Base-by-base conservation (phyloP, 2,113 vertebrate genomes). In the Choloepus hoffmanni region DNA sequence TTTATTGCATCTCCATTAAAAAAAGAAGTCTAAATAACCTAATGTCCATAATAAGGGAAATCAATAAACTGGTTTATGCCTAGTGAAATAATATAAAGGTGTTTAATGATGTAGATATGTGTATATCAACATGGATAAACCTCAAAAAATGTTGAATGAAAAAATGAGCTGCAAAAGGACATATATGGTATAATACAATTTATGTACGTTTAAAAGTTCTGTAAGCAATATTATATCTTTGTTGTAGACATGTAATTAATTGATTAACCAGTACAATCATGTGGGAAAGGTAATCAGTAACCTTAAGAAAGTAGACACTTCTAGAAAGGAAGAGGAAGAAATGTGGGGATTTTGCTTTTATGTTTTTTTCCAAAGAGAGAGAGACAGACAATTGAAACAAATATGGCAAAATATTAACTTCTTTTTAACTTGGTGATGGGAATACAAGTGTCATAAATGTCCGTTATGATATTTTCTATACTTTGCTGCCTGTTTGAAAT, bases 31-130 rank as follows among this genome's bases (percentile, higher is more conserved):
- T 67, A 84, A 28, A 28, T 90, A 40, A 67, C 28, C 12, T 62
- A 60, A 77, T 92, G 3, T 73, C 8, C 7, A 45, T 28, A 95
- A 65, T 58, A 94, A 93, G 10, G 45, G 53, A 95, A 77, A 60
- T 70, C 8, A 24, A 74, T 78, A 74, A 92, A 65, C 67, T 86
- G 72, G 18, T 58, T 95, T 84, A 93, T 93, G 89, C 14, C 33
- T 91, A 84, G 58, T 85, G n/a, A 90, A 55, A 89, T 92, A 92
- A 36, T 89, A 67, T 70, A 53, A 89, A 84, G 53, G 45, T 76
- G 15, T 89, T 89, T 83, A 93, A 58, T 74, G 26, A 73, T n/a
- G 58, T 74, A 50, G 48, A 48, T 33, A 13, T 48, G 63, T 9
- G 70, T 43, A 36, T 79, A 21, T 79, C 45, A 82, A 62, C 33